Evolutionary conservation across 2,888 invertebrate genomes (phyloP).

Genomic region (Aphrophora alni): DNA sequence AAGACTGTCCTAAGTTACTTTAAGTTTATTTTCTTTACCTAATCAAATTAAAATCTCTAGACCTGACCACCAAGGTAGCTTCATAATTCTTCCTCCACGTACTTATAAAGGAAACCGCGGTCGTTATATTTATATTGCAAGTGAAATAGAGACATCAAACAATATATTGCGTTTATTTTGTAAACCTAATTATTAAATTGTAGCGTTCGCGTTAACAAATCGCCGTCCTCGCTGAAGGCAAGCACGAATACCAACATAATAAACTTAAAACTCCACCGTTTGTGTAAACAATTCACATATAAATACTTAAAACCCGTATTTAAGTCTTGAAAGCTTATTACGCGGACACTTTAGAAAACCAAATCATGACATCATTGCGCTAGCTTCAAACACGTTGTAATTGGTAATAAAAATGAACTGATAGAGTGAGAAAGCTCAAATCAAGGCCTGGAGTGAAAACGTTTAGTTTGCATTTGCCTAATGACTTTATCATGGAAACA

Average conservation of each 20-base stretch:
- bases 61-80: neutral
- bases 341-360: neutral
- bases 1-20: too few species aligned
- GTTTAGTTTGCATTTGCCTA: neutral
- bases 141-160: neutral
- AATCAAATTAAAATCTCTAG: too few species aligned
- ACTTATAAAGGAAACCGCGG: too few species aligned
- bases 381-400: neutral
- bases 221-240: neutral
- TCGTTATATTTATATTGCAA: too few species aligned
- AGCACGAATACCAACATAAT: neutral
- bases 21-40: too few species aligned
- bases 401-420: neutral
- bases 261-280: neutral
- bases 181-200: neutral
- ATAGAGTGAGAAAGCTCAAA: neutral
- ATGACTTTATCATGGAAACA: neutral
- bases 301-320: neutral
- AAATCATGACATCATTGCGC: too few species aligned
- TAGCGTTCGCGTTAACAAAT: neutral
- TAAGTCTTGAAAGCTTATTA: neutral
- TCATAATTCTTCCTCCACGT: too few species aligned
- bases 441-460: neutral
- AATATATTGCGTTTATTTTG: conserved; percentile 2
- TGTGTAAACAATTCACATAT: neutral